Evolutionary conservation across 2,888 invertebrate genomes (phyloP).

Genomic region (Brachynemurus nebulosus): DNA sequence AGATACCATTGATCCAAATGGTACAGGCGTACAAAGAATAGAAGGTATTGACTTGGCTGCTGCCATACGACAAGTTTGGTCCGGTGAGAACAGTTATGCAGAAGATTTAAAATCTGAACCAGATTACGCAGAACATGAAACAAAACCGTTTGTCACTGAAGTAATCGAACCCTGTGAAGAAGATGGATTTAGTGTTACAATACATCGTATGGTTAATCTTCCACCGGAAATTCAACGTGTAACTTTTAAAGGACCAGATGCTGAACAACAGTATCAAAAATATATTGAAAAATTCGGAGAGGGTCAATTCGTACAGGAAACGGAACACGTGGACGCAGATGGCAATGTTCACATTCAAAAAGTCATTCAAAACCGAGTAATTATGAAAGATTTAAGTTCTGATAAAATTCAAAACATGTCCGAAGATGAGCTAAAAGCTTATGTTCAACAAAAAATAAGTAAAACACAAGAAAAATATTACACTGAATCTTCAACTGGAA

Average conservation of each 20-base stretch:
- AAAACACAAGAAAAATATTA: constrained; percentile 11
- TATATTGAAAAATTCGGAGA: constrained; percentile 37
- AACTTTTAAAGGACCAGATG: constrained; percentile 38
- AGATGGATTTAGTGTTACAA: constrained; percentile 32
- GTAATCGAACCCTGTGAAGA: constrained; percentile 33
- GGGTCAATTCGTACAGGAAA: constrained; percentile 37
- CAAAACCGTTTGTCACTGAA: constrained; percentile 34
- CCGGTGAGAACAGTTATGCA: constrained; percentile 28
- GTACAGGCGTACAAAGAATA: constrained; percentile 31
- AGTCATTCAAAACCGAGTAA: constrained; percentile 34
- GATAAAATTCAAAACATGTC: constrained; percentile 17
- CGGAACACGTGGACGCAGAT: constrained; percentile 34
- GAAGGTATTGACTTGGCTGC: constrained; percentile 32
- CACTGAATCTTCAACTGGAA: constrained; percentile 12
- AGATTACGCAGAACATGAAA: constrained; percentile 25
- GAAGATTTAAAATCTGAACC: constrained; percentile 20
- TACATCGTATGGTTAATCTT: constrained; percentile 35
- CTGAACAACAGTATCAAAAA: constrained; percentile 34
- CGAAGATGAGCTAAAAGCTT: constrained; percentile 25
- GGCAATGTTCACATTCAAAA: constrained; percentile 39
- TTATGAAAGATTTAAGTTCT: constrained; percentile 26
- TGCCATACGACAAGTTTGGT: constrained; percentile 33
- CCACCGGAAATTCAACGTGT: constrained; percentile 37
- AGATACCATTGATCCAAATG: constrained; percentile 46
- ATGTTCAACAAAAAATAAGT: constrained; percentile 22